Evolutionary conservation across 1,140 invertebrate species (phyloP).

Genomic region (Sitobion miscanthi): DNA sequence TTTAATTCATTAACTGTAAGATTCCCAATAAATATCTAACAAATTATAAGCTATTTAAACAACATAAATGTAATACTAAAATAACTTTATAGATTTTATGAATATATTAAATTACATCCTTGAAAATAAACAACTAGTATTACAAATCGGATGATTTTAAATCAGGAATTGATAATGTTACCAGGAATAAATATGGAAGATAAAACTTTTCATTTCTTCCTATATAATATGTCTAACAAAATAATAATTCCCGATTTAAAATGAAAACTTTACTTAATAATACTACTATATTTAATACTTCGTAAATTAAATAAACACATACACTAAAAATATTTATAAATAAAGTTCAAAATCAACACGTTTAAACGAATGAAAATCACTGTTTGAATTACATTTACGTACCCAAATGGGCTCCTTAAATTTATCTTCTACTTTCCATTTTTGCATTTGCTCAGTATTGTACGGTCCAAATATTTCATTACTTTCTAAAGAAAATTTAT

Average conservation of each 20-base stretch:
- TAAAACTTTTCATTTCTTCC: not conserved
- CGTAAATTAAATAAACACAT: conserved; percentile 23
- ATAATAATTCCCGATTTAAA: not conserved
- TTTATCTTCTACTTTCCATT: conserved; percentile 84
- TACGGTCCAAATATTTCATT: conserved; percentile 84
- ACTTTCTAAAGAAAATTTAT: conserved; percentile 84
- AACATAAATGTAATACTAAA: not conserved
- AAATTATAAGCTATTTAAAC: not conserved
- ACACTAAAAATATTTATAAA: conserved; percentile 63
- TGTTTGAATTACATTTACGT: conserved; percentile 75
- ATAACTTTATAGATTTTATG: not conserved
- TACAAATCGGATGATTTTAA: not conserved
- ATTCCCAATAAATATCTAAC: not conserved
- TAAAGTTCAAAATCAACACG: conserved; percentile 95
- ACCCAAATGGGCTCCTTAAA: conserved; percentile 87
- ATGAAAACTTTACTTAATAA: not conserved
- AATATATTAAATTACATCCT: not conserved
- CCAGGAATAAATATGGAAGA: not conserved
- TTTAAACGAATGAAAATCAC: conserved; percentile 84
- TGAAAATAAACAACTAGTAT: not conserved
- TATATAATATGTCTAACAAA: not conserved
- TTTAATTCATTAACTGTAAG: not conserved
- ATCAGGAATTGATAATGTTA: not conserved
- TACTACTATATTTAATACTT: no score
- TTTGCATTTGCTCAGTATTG: conserved; percentile 83